Evolutionary conservation across 2,113 vertebrate genomes (phyloP).

Genomic region (Geococcyx californianus): DNA sequence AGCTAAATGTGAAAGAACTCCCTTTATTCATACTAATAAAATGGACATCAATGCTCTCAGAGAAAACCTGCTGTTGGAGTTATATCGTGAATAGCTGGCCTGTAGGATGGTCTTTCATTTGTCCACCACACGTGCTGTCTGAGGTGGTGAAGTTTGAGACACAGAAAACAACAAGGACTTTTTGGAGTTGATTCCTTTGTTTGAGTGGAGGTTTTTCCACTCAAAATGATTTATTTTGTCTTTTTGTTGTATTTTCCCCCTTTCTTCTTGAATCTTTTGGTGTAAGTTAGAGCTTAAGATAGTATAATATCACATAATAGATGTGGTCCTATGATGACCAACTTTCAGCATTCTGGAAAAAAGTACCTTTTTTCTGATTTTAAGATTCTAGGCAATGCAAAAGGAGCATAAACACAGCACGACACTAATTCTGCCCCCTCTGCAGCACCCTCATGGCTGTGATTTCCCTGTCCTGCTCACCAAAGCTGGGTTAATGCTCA

Average conservation of each 20-base stretch:
- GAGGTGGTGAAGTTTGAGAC: neutral
- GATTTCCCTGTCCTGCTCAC: neutral
- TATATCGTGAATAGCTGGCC: constrained; percentile 25
- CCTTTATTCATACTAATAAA: constrained; percentile 74
- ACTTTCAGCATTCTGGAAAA: neutral
- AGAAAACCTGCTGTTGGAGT: constrained; percentile 46
- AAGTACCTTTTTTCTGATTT: neutral
- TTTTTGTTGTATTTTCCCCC: neutral
- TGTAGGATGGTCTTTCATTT: neutral
- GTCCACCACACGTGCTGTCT: neutral
- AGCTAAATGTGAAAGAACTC: constrained; percentile 71
- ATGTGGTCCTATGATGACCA: neutral
- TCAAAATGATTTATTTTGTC: neutral
- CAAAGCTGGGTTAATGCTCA: neutral
- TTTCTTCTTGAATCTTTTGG: neutral
- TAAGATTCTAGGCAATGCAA: neutral
- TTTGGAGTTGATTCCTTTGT: neutral
- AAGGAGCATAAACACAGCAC: neutral
- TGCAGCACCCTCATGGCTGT: neutral
- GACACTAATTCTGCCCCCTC: neutral
- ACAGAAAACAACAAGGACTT: neutral
- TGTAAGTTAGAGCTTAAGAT: neutral
- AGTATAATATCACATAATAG: neutral
- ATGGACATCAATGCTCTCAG: constrained; percentile 64
- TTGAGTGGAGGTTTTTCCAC: neutral